Base-by-base conservation (phyloP, 64 coral and sea anemone genomes). In the Stichodactyla mertensii region DNA sequence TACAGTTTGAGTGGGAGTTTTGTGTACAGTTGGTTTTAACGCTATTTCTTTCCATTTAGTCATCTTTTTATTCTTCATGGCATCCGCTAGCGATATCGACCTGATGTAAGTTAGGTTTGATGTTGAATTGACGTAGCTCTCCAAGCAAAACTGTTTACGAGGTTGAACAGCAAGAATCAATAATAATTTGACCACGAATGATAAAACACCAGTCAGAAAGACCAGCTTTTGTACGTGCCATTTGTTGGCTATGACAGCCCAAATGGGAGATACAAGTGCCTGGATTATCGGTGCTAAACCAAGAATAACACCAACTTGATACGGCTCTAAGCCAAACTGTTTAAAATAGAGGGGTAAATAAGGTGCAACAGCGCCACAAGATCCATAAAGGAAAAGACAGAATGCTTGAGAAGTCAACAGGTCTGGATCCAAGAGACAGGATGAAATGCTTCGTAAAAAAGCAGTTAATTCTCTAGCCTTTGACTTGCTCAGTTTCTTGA, bases 311-410 rank as follows among this genome's bases (percentile, higher is more conserved):
- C 94, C 91, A 1, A 84, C 94, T 12, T 93, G 86, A 51, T 86
- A 71, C 6, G 94, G 84, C 22, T 89, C 83, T 27, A 97, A 89
- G 7, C 88, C 88, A 54, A 93, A 78, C 61, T 93, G 91, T 55
- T 97, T 97, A 22, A 97, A 93, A 77, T 97, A 93, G 31, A 97
- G 54, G 20, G 94, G 79, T 56, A 97, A 83, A 84, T 90, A 97
- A 19, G 94, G 94, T 24, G 89, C 83, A 61, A 87, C 82, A 7
- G 91, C 85, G 0, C 94, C 94, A 82, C 86, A 97, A 6, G 91
- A 87, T 13, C 84, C 94, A 71, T 93, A 84, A 36, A 97, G 82
- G 20, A 93, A 85, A 11, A 96, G 87, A 80, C 92, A 97, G 54
- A 97, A 97, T 12, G 84, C 85, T 87, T 97, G 92, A 59, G 89